Base-by-base conservation (phyloP, 2,113 vertebrate species). In the Silurus asotus region DNA sequence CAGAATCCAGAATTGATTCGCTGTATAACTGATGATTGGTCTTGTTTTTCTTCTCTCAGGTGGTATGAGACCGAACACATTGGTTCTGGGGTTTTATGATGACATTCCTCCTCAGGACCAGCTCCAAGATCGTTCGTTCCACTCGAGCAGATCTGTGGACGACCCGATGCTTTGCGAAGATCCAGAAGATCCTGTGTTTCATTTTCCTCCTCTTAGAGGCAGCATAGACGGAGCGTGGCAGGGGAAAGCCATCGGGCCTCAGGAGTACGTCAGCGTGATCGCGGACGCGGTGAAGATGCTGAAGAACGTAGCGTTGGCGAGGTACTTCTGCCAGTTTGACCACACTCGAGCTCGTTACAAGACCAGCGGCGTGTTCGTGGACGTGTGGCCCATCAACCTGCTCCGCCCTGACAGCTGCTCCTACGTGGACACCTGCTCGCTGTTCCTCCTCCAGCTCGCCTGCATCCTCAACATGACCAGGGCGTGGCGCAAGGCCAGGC, bases 381-480 rank as follows among this genome's bases (percentile, higher is more conserved):
- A 98, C 2, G 96, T 97, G 11, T 97, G 97, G 97, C 96, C 97
- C 0, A 92, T 97, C 69, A 97, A 97, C 91, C 94, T 97, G 45
- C 89, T 97, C 77, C 96, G 96, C 0, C 97, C 97, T 0, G 96
- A 98, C 93, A 96, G 96, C 45, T 93, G 93, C 37, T 95, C 94
- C 90, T 97, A 98, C 0, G 96, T 97, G 0, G 96, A 97, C 83
- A 97, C 97, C 51, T 96, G 96, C 94, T 97, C 96, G 45, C 94
- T 98, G 17, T 97, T 98, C 92, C 93, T 97, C 81, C 94, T 98
- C n/a, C 97, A 98, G 91, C 95, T 97, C 83, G 97, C 96, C 0
- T 97, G 96, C 0, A 95, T 98, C 86, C 95, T 98, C 61, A 97
- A 95, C 93, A 98, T 97, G 97, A 94, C 96, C 0, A 93, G 95